These are phyloP conservation scores for Spinibarbus caldwelli DNA, from an alignment of 2,797 vertebrate genomes.

Conservation along the genomic window DNA sequence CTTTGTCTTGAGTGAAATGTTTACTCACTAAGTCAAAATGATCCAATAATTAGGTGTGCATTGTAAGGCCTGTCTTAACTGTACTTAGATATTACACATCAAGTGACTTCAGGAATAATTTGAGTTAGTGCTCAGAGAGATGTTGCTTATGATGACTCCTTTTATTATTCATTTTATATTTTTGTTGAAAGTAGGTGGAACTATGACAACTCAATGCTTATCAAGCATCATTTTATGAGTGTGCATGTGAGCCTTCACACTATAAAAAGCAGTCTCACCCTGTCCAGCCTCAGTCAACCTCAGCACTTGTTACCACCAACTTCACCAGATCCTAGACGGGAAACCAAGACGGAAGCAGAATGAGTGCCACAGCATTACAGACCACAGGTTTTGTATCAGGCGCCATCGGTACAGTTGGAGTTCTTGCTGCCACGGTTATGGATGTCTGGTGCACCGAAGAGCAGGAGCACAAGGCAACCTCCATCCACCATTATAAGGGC, in stretches of 20 bases:
- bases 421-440: constrained; percentile 84
- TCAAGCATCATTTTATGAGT: constrained; percentile 1
- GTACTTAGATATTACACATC: constrained; percentile 15
- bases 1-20: constrained; percentile 8
- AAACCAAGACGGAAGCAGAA: constrained; percentile 57
- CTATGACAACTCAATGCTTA: constrained; percentile 10
- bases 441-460: constrained; percentile 89
- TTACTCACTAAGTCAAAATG: constrained; percentile 38
- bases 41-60: neutral
- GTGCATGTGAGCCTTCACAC: constrained; percentile 30
- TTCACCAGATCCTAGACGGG: neutral
- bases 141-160: neutral
- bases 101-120: no score
- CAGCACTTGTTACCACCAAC: neutral
- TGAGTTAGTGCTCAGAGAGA: no score
- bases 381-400: constrained; percentile 84
- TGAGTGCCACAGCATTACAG: constrained; percentile 85
- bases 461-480: constrained; percentile 83
- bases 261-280: constrained; percentile 42
- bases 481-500: constrained; percentile 87
- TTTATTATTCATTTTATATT: constrained; percentile 7
- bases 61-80: neutral
- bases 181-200: constrained; percentile 32
- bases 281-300: constrained; percentile 23
- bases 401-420: constrained; percentile 77